Percentiles rank a stretch among this genome's conserved stretches.
phyloP scores from a whole-genome alignment of 1,140 invertebrate species.

The Bradynema listronoti region DNA sequence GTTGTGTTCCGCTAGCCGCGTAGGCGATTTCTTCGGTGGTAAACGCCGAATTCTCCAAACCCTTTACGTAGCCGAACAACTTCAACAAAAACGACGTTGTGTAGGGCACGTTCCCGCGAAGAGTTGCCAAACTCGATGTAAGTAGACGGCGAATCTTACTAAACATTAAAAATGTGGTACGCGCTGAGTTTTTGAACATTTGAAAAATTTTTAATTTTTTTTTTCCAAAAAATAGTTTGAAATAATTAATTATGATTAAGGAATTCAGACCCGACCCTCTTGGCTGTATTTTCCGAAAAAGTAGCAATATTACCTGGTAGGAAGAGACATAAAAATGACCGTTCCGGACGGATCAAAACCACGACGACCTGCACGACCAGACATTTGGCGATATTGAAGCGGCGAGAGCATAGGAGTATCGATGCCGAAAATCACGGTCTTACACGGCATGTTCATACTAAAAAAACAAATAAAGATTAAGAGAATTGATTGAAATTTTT shows the following conservation, averaged over 20 bases:
- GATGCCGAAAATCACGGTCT: slow-evolving; percentile 56
- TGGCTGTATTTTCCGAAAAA: not conserved
- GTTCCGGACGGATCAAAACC: slow-evolving; percentile 57
- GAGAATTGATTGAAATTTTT: slow-evolving; percentile 3
- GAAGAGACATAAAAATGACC: slow-evolving; percentile 55
- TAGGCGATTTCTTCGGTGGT: slow-evolving; percentile 16
- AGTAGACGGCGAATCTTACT: slow-evolving; percentile 56
- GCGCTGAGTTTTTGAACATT: too few species aligned
- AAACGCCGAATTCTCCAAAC: slow-evolving; percentile 10
- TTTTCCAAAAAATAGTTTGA: too few species aligned
- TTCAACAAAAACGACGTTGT: slow-evolving; percentile 52
- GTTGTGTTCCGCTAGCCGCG: slow-evolving; percentile 7
- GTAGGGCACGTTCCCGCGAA: slow-evolving; percentile 55
- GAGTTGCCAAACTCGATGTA: slow-evolving; percentile 51
- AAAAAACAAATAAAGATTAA: slow-evolving; percentile 20
- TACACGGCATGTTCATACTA: slow-evolving; percentile 58
- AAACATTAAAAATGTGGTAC: too few species aligned
- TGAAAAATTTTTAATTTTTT: too few species aligned
- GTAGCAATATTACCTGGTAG: slow-evolving; percentile 35
- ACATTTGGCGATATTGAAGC: slow-evolving; percentile 57
- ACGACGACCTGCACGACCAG: slow-evolving; percentile 55
- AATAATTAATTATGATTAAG: too few species aligned
- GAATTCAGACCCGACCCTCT: too few species aligned
- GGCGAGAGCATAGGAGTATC: slow-evolving; percentile 52
- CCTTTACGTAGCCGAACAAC: slow-evolving; percentile 48